Evolutionary conservation across 2,113 vertebrate species (phyloP).

Genomic region (Corydoras maculifer): DNA sequence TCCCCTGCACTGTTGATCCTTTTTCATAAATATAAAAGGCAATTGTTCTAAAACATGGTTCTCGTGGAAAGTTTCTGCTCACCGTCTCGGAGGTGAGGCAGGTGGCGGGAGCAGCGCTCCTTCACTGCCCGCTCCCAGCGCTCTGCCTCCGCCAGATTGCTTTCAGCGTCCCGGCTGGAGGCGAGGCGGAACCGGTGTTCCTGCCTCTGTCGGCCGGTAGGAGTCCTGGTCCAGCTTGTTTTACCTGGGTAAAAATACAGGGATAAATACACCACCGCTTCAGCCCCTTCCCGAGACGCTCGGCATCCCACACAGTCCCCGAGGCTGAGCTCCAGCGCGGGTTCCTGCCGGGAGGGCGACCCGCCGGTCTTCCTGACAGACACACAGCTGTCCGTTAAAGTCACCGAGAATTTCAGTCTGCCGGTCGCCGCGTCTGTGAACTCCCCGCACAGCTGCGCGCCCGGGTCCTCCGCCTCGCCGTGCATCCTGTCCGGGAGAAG

Average conservation of each 20-base stretch:
- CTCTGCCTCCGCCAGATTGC: not conserved
- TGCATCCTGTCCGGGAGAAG: constrained; percentile 38
- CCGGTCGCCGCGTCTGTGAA: constrained; percentile 60
- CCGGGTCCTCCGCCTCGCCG: constrained; percentile 11
- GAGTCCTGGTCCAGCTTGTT: constrained; percentile 48
- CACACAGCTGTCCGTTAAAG: constrained; percentile 58
- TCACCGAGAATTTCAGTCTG: constrained; percentile 59
- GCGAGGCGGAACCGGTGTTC: constrained; percentile 65
- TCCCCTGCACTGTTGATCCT: too few relatives aligned
- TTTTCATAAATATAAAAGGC: too few relatives aligned
- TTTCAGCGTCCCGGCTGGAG: constrained; percentile 54
- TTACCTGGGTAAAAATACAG: constrained; percentile 65
- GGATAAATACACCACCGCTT: constrained; percentile 59
- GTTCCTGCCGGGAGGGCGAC: constrained; percentile 26
- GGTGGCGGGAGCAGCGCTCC: constrained; percentile 31
- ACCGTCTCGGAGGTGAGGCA: constrained; percentile 55
- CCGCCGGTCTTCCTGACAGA: constrained; percentile 55
- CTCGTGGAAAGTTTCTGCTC: constrained; percentile 37
- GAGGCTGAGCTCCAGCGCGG: constrained; percentile 57
- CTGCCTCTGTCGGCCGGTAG: constrained; percentile 55
- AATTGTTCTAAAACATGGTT: too few relatives aligned
- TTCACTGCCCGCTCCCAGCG: not conserved
- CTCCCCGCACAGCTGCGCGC: constrained; percentile 57
- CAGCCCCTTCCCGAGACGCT: constrained; percentile 51
- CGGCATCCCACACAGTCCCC: constrained; percentile 64